Conservation (phyloP, 2,113 vertebrate species). For the Oreotrochilus melanogaster region DNA sequence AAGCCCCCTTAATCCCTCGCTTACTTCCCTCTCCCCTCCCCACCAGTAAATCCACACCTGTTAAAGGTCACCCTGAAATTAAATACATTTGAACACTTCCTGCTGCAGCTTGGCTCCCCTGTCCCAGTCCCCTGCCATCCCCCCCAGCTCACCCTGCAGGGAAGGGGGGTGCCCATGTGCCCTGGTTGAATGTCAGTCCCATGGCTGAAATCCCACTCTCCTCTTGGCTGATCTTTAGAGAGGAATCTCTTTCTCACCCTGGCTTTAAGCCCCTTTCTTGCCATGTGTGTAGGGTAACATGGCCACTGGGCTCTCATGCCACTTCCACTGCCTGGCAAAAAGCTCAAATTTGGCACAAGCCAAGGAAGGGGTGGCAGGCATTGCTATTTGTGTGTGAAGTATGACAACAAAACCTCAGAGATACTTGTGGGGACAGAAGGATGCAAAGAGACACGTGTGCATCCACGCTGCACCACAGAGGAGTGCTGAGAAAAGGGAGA, state of each 20-base stretch:
- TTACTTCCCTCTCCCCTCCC: constrained; percentile 55
- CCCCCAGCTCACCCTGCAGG: not conserved
- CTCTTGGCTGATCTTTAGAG: constrained; percentile 36
- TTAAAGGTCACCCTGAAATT: constrained; percentile 74
- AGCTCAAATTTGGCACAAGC: not conserved
- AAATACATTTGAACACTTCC: constrained; percentile 31
- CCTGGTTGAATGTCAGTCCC: not conserved
- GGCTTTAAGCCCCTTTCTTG: not conserved
- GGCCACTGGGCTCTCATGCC: not conserved
- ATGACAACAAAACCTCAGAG: not conserved
- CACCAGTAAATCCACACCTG: constrained; percentile 69
- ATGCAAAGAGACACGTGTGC: not conserved
- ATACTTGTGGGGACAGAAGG: not conserved
- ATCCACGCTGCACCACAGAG: not conserved
- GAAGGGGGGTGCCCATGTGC: not conserved
- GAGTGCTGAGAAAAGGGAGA: not conserved
- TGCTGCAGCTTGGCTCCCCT: not conserved
- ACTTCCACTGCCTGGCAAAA: not conserved
- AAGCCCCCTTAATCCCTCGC: constrained; percentile 63
- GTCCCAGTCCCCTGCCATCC: not conserved
- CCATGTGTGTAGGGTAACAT: not conserved
- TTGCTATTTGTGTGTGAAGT: accelerated
- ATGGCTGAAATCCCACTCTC: constrained; percentile 24
- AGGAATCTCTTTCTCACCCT: constrained; percentile 12
- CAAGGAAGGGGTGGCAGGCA: not conserved